These are phyloP conservation scores for Spialia ferax DNA, from an alignment of 2,888 invertebrate species.

Conservation along the genomic window DNA sequence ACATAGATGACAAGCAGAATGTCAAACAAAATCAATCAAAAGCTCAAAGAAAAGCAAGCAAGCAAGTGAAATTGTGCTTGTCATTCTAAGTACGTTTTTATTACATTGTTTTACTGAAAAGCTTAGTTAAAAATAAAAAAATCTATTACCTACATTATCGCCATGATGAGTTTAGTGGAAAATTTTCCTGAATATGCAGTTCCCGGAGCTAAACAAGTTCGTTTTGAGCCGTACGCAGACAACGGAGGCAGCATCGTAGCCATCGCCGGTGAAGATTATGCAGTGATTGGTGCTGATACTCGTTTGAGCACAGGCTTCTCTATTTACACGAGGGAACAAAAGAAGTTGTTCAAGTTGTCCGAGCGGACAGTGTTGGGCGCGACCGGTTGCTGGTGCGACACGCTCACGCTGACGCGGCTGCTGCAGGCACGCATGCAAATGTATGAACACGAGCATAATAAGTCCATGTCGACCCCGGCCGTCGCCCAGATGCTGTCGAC, in stretches of 20 bases:
- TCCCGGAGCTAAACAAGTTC: constrained; percentile 81
- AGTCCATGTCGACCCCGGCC: constrained; percentile 96
- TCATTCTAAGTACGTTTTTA: constrained; percentile 10
- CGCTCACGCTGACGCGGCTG: constrained; percentile 94
- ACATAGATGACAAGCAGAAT: too few species aligned
- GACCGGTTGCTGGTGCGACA: constrained; percentile 99
- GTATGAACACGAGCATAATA: constrained; percentile 98
- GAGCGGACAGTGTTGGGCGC: constrained; percentile 96
- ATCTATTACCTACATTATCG: too few species aligned
- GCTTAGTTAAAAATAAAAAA: not conserved
- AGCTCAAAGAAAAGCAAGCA: not conserved
- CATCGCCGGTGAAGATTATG: constrained; percentile 98
- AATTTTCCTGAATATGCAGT: constrained; percentile 81
- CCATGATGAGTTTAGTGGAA: constrained; percentile 69
- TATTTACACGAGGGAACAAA: constrained; percentile 95
- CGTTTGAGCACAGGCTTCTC: constrained; percentile 96
- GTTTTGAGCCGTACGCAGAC: constrained; percentile 84
- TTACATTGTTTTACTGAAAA: not conserved
- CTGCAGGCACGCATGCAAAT: constrained; percentile 96
- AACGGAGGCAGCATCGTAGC: constrained; percentile 96
- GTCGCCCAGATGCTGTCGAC: constrained; percentile 98
- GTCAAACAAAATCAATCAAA: not conserved
- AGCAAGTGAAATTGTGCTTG: constrained; percentile 12
- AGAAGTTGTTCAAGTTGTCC: constrained; percentile 94
- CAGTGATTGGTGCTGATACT: constrained; percentile 97